Conservation (phyloP, 1,140 invertebrate species). For the Plodia interpunctella region DNA sequence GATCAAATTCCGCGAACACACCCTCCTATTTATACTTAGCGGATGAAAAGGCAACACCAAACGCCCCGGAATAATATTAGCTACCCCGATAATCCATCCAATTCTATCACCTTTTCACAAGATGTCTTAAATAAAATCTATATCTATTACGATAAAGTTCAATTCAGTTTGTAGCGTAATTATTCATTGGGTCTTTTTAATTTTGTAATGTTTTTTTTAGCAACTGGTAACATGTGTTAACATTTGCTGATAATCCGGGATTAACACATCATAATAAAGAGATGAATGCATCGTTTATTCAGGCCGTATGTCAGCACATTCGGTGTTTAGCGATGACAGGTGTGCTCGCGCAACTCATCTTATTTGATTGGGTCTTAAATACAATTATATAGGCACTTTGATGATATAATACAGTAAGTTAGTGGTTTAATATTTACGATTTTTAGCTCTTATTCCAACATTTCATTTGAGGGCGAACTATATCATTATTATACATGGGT, state of each 20-base stretch:
- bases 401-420: neutral
- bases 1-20: conserved; percentile 64
- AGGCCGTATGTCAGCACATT: conserved; percentile 66
- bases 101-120: conserved; percentile 34
- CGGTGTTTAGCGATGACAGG: conserved; percentile 63
- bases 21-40: conserved; percentile 74
- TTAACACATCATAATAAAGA: conserved; percentile 77
- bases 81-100: conserved; percentile 67
- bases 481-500: no score
- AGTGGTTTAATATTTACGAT: neutral
- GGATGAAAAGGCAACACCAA: conserved; percentile 75
- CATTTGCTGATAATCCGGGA: conserved; percentile 75
- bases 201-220: conserved; percentile 51
- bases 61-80: conserved; percentile 75
- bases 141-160: conserved; percentile 21
- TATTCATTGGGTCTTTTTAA: conserved; percentile 32
- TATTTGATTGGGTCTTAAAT: conserved; percentile 38
- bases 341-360: conserved; percentile 54
- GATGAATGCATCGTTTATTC: conserved; percentile 71
- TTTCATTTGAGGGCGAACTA: no score
- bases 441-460: neutral
- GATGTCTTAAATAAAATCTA: conserved; percentile 34
- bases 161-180: conserved; percentile 12
- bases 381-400: conserved; percentile 9
- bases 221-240: conserved; percentile 76